Percentiles rank a stretch among this genome's conserved stretches.
These are phyloP conservation scores for Drosophila nannoptera DNA, from an alignment of 1,140 invertebrate genomes.

Conservation along the genomic window DNA sequence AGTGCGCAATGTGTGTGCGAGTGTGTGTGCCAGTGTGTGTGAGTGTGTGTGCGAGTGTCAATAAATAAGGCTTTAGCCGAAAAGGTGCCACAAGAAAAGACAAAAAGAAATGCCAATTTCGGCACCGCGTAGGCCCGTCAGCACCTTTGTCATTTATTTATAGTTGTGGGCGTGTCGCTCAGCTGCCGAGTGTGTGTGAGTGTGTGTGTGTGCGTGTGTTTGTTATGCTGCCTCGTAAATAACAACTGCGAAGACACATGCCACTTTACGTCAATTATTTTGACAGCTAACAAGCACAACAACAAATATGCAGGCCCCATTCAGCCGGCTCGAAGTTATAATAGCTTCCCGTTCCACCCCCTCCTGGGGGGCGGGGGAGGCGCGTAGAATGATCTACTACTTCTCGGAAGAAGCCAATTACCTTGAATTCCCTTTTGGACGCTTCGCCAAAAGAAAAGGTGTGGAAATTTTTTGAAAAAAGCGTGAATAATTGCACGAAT, in stretches of 20 bases:
- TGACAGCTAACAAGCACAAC: constrained; percentile 71
- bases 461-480: too few species aligned
- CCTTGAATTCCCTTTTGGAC: neutral
- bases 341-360: too few species aligned
- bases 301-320: constrained; percentile 53
- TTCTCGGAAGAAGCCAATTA: constrained; percentile 9
- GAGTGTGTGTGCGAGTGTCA: too few species aligned
- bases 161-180: constrained; percentile 52
- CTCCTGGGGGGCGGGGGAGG: too few species aligned
- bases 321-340: constrained; percentile 61
- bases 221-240: constrained; percentile 58
- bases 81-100: constrained; percentile 31
- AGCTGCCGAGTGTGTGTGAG: constrained; percentile 8
- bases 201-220: constrained; percentile 6
- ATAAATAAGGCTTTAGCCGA: constrained; percentile 11
- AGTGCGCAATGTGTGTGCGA: too few species aligned
- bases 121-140: constrained; percentile 22
- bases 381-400: neutral
- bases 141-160: constrained; percentile 65
- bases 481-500: too few species aligned
- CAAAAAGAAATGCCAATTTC: constrained; percentile 17
- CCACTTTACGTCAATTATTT: constrained; percentile 77
- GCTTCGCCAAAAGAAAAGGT: neutral
- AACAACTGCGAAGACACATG: constrained; percentile 71
- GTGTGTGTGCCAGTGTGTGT: constrained; percentile 4